Conservation (phyloP, 1,140 invertebrate genomes). For the Heliothis virescens region DNA sequence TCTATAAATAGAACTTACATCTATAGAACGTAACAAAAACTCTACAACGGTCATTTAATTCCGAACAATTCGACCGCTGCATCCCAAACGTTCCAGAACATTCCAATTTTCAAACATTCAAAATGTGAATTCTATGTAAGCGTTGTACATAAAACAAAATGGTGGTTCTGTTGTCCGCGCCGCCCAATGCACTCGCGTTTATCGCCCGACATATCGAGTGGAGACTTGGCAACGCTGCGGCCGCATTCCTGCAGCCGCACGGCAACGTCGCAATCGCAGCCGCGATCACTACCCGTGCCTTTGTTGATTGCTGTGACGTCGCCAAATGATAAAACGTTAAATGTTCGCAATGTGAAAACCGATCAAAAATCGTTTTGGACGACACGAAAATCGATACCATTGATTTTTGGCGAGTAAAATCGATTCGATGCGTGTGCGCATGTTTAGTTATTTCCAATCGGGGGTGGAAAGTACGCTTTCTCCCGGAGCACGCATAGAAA, state of each 20-base stretch:
- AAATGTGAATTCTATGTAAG: conserved; percentile 33
- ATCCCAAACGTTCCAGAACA: conserved; percentile 21
- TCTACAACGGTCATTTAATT: background rate
- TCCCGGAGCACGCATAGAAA: conserved; percentile 32
- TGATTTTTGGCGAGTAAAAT: background rate
- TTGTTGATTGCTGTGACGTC: conserved; percentile 73
- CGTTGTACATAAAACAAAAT: conserved; percentile 53
- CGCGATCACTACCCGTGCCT: conserved; percentile 65
- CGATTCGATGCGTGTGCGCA: conserved; percentile 33
- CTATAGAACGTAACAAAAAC: conserved; percentile 18
- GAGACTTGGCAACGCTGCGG: conserved; percentile 76
- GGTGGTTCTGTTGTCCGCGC: conserved; percentile 69
- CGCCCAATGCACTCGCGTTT: conserved; percentile 79
- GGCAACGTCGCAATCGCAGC: conserved; percentile 78
- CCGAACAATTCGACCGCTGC: background rate
- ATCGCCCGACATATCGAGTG: conserved; percentile 71
- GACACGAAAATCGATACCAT: conserved; percentile 15
- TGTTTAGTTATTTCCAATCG: conserved; percentile 14
- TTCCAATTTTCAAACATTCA: conserved; percentile 34
- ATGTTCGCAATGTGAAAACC: conserved; percentile 71
- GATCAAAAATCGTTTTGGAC: conserved; percentile 7
- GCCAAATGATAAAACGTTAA: conserved; percentile 69
- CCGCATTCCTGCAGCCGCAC: conserved; percentile 76
- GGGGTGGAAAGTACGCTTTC: conserved; percentile 57
- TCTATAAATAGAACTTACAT: conserved; percentile 28